A percentile compares a stretch with the other conserved stretches of the same genome.
These are phyloP conservation scores for Cerastoderma edule DNA, from an alignment of 2,888 invertebrate species.

Conservation along the genomic window DNA sequence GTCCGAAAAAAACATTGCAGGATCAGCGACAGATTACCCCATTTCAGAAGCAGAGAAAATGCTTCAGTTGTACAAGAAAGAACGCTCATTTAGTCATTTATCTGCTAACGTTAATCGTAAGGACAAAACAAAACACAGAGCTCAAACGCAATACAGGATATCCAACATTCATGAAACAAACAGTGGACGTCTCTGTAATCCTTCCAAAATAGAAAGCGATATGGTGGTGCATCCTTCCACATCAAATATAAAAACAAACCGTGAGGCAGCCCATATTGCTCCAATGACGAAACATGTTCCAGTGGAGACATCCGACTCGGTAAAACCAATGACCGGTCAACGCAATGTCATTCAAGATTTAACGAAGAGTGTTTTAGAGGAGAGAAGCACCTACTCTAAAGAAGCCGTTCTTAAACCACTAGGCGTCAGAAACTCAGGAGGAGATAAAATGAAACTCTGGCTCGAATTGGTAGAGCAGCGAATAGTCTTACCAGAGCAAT, in stretches of 20 bases:
- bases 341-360: too few species aligned
- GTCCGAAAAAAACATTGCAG: not conserved
- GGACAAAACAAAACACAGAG: constrained; percentile 13
- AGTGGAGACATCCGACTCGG: not conserved
- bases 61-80: constrained; percentile 34
- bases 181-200: not conserved
- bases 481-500: constrained; percentile 23
- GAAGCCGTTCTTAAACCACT: constrained; percentile 23
- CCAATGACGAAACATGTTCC: not conserved
- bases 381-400: constrained; percentile 1
- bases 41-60: constrained; percentile 44
- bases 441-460: constrained; percentile 31
- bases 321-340: too few species aligned
- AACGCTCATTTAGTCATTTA: not conserved
- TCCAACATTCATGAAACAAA: constrained; percentile 20
- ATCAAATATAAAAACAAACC: not conserved
- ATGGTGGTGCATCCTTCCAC: constrained; percentile 8
- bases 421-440: constrained; percentile 28
- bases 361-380: constrained; percentile 6
- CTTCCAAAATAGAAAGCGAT: constrained; percentile 7
- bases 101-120: constrained; percentile 19
- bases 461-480: constrained; percentile 35
- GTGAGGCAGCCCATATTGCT: not conserved
- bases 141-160: constrained; percentile 18
- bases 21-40: constrained; percentile 18